Percentiles rank a stretch among this genome's conserved stretches.
These are phyloP conservation scores for Corythoichthys haematopterus DNA, from an alignment of 2,113 vertebrate species.

Conservation along the genomic window DNA sequence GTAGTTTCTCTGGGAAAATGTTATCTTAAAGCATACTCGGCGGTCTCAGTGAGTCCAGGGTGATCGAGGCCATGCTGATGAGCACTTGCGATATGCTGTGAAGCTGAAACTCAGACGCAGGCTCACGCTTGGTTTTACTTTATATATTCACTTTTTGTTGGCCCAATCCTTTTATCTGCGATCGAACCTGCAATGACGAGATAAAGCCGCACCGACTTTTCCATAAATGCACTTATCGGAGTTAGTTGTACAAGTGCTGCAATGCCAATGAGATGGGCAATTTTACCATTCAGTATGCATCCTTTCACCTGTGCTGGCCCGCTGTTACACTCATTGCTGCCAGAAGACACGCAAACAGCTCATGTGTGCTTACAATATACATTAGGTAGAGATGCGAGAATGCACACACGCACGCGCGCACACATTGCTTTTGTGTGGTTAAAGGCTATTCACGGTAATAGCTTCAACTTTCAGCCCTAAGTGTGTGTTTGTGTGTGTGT, in stretches of 20 bases:
- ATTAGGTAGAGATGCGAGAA: conserved; percentile 22
- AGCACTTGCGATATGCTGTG: conserved; percentile 29
- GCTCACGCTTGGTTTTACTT: conserved; percentile 28
- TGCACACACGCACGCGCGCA: conserved; percentile 27
- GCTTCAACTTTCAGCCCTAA: conserved; percentile 59
- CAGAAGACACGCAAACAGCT: conserved; percentile 31
- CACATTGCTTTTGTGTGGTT: conserved; percentile 43
- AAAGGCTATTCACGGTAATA: conserved; percentile 61
- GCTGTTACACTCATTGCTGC: conserved; percentile 39
- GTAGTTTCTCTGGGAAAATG: conserved; percentile 34
- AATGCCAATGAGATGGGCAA: conserved; percentile 64
- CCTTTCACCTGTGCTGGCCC: conserved; percentile 40
- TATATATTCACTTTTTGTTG: conserved; percentile 51
- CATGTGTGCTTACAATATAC: conserved; percentile 20
- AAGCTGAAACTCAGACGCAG: conserved; percentile 38
- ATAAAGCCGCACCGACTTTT: conserved; percentile 68
- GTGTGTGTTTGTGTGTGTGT: not conserved
- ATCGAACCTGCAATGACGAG: conserved; percentile 74
- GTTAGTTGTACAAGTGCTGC: conserved; percentile 59
- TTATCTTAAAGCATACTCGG: conserved; percentile 34
- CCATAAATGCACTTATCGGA: conserved; percentile 74
- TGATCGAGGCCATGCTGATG: conserved; percentile 45
- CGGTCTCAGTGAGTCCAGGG: conserved; percentile 24
- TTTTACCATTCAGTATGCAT: conserved; percentile 64
- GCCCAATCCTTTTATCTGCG: conserved; percentile 62